phyloP scores from a whole-genome alignment of 2,113 vertebrate genomes.

The Oceanodroma tethys region DNA sequence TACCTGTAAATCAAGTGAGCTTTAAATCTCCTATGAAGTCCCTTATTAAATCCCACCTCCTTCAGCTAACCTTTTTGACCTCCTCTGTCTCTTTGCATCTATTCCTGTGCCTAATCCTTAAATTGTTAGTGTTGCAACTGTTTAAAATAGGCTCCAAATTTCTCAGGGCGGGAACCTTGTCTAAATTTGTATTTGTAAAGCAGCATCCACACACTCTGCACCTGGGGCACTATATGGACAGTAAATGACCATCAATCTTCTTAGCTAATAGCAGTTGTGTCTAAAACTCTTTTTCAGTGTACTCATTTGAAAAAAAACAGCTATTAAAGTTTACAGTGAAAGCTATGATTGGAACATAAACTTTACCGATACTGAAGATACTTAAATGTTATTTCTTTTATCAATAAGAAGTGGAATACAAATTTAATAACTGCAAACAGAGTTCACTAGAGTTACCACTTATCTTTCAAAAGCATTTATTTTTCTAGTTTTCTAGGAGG shows the following conservation, averaged over 20 bases:
- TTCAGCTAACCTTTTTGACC: not conserved
- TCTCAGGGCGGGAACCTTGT: not conserved
- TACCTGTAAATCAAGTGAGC: not conserved
- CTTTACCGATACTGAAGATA: not conserved
- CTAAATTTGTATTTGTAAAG: not conserved
- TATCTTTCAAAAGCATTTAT: not conserved
- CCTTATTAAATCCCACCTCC: not conserved
- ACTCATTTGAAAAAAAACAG: not conserved
- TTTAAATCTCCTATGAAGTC: not conserved
- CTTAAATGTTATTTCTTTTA: not conserved
- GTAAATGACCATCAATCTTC: not conserved
- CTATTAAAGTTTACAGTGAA: not conserved
- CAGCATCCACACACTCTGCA: not conserved
- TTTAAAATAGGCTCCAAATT: not conserved
- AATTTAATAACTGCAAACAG: not conserved
- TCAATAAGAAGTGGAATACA: not conserved
- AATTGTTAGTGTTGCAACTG: not conserved
- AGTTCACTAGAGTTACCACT: not conserved
- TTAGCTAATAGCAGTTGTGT: not conserved
- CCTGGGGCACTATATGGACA: not conserved
- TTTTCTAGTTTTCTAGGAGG: not conserved
- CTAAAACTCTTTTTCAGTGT: not conserved
- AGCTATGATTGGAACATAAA: not conserved
- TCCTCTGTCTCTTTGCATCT: not conserved
- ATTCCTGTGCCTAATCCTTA: slow-evolving; percentile 4